These are phyloP conservation scores for Orycteropus afer DNA, from an alignment of 2,113 vertebrate species.

Conservation along the genomic window DNA sequence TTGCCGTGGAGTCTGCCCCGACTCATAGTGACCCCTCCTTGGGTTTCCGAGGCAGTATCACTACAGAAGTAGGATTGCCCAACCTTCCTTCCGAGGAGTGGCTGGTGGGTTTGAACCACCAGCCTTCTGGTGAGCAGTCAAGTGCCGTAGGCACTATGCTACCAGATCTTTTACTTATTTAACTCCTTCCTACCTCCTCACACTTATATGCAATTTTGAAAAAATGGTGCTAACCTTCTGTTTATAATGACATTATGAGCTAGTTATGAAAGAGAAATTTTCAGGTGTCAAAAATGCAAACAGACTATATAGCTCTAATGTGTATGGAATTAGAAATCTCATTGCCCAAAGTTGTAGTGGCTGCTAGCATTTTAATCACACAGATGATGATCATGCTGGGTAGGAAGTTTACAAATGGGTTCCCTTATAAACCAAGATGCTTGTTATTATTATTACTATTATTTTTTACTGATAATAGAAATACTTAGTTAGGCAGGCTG, in stretches of 20 bases:
- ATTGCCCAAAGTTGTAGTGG: neutral
- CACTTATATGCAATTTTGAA: conserved; percentile 17
- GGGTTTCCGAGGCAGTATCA: too few relatives aligned
- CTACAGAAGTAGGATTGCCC: too few relatives aligned
- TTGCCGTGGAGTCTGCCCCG: too few relatives aligned
- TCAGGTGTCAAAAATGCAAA: neutral
- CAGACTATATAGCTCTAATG: neutral
- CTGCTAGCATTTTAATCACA: neutral
- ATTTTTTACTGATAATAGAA: neutral
- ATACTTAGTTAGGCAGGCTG: neutral
- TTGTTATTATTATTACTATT: neutral
- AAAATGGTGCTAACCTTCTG: conserved; percentile 7
- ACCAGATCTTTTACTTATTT: too few relatives aligned
- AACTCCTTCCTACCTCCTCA: neutral
- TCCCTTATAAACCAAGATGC: neutral
- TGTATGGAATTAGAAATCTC: neutral
- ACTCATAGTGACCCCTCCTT: too few relatives aligned
- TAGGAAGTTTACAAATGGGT: neutral
- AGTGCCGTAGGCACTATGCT: too few relatives aligned
- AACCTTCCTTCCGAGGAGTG: too few relatives aligned
- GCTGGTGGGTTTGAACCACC: too few relatives aligned
- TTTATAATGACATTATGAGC: neutral
- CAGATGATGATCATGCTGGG: neutral
- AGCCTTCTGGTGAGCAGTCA: too few relatives aligned
- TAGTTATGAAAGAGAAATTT: neutral